A percentile compares a stretch with the other conserved stretches of the same genome.
These are phyloP conservation scores for Drosophila vallismaia DNA, from an alignment of 2,888 invertebrate genomes.

Conservation along the genomic window DNA sequence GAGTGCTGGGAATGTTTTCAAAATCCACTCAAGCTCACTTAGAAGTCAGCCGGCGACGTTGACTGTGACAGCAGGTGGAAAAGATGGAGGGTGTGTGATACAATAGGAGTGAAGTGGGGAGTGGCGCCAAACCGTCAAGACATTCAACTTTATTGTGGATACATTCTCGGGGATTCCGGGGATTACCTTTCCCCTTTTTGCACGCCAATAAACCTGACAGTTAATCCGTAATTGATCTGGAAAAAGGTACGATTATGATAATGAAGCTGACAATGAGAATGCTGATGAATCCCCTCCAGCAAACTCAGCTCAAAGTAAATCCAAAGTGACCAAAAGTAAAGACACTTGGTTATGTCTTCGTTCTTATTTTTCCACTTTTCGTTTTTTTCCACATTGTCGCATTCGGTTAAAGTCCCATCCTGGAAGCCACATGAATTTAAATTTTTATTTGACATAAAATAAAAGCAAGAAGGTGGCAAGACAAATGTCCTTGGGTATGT, in stretches of 20 bases:
- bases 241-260: conserved; percentile 54
- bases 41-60: conserved; percentile 19
- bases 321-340: conserved; percentile 35
- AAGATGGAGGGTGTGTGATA: background rate
- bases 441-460: conserved; percentile 54
- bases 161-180: conserved; percentile 25
- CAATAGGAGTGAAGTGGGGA: background rate
- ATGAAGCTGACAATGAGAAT: conserved; percentile 45
- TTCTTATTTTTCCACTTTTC: background rate
- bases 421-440: conserved; percentile 62
- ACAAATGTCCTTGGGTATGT: conserved; percentile 41
- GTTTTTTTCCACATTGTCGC: conserved; percentile 6
- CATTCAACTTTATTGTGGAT: conserved; percentile 39
- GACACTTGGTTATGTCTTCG: conserved; percentile 2
- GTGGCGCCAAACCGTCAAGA: conserved; percentile 6
- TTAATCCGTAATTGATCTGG: conserved; percentile 75
- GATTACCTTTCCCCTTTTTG: conserved; percentile 27
- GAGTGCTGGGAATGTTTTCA: conserved; percentile 58
- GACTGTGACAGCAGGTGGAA: conserved; percentile 26
- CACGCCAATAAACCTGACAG: conserved; percentile 70
- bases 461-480: conserved; percentile 40
- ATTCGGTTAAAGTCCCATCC: conserved; percentile 9
- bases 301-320: conserved; percentile 37
- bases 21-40: conserved; percentile 66
- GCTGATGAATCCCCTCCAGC: conserved; percentile 47